Base-by-base conservation (phyloP, 1,140 invertebrate species). In the Drosophila fuyamai region DNA sequence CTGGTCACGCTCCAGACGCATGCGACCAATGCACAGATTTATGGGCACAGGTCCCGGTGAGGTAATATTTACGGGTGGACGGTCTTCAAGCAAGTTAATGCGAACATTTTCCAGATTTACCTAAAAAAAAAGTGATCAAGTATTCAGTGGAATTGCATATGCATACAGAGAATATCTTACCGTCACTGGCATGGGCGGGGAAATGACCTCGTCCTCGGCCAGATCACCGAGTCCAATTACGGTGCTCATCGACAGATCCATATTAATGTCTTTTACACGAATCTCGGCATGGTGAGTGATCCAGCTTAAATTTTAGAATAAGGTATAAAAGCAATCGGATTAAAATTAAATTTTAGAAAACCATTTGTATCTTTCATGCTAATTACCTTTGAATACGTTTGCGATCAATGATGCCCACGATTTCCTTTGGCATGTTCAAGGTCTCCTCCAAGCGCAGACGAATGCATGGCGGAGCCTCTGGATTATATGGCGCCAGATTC, bases 171-270 rank as follows among this genome's bases (percentile, higher is more conserved):
- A 35, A 36, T 13, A 76, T 76, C 83, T 90, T 91, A 97, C 95
- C 93, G 97, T 94, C 72, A 97, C 93, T 1, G 97, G 97, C 92
- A 98, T 94, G 1, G 96, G 96, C 1, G 95, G 94, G 5, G 85
- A 72, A 35, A 97, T 94, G 35, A 97, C 94, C 93, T 98, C 97
- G 93, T 98, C 97, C 91, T 98, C 97, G 5, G 96, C 94, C 47
- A 98, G 94, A 91, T 98, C 97, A 0, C 95, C 94, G 0, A 98
- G 91, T 7, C 95, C 96, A 32, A 95, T 95, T 0, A 97, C 93
- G 5, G 96, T 96, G 84, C 96, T 97, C 95, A 97, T 97, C 16
- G 95, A 95, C 44, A 98, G 93, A 16, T 94, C 93, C 67, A 97
- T 92, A 59, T 93, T 93, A 50, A 97, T 93, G 86, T 97, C 95